These are phyloP conservation scores for Anthonomus grandis DNA, from an alignment of 1,140 invertebrate species.

Conservation along the genomic window DNA sequence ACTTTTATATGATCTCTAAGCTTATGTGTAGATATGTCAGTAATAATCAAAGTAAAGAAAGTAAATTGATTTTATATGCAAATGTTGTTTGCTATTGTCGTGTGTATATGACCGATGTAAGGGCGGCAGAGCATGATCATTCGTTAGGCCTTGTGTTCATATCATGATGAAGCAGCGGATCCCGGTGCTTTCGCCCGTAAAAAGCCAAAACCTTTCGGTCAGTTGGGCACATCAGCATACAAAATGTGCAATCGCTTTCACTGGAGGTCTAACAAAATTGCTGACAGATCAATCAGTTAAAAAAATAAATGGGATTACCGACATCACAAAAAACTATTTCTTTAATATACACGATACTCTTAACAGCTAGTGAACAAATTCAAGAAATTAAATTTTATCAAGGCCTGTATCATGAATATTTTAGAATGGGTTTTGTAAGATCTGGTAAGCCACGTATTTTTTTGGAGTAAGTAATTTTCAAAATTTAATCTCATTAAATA, in stretches of 20 bases:
- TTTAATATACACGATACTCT: too few relatives aligned
- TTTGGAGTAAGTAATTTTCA: too few relatives aligned
- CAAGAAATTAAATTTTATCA: too few relatives aligned
- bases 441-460: too few relatives aligned
- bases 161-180: conserved; percentile 24
- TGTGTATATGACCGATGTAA: conserved; percentile 15
- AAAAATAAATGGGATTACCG: too few relatives aligned
- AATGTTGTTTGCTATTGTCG: conserved; percentile 26
- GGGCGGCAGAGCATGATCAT: conserved; percentile 23
- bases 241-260: conserved; percentile 24
- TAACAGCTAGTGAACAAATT: too few relatives aligned
- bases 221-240: conserved; percentile 29
- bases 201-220: conserved; percentile 28
- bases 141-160: conserved; percentile 19
- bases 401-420: too few relatives aligned
- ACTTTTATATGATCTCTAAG: too few relatives aligned
- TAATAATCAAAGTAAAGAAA: conserved; percentile 1
- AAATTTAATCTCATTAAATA: too few relatives aligned
- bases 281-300: conserved; percentile 23
- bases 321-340: too few relatives aligned
- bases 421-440: too few relatives aligned
- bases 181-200: conserved; percentile 23
- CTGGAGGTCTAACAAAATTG: conserved; percentile 19
- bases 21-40: too few relatives aligned
- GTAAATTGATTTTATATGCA: conserved; percentile 30